A percentile compares a stretch with the other conserved stretches of the same genome.
Conservation (phyloP, 2,113 vertebrate species). For the Delphinus delphis region DNA sequence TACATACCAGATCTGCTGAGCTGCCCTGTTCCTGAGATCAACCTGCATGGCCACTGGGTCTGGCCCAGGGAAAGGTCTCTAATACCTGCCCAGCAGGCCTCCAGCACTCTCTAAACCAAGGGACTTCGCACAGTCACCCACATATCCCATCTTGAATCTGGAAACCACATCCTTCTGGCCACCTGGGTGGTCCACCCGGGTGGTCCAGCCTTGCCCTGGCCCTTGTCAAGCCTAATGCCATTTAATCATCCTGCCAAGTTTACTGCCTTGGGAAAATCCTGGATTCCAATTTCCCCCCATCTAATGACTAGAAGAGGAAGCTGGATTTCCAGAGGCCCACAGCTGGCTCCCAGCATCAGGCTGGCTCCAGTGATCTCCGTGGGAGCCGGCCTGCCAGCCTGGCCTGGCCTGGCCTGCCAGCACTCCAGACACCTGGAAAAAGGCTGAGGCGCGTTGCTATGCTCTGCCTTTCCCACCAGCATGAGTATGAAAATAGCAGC, state of each 20-base stretch:
- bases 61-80: not conserved
- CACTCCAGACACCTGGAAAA: slow-evolving; percentile 11
- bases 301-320: slow-evolving; percentile 21
- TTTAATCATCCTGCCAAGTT: slow-evolving; percentile 26
- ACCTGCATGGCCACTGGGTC: not conserved
- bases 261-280: slow-evolving; percentile 43
- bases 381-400: not conserved
- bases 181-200: not conserved
- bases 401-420: not conserved
- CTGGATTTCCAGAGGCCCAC: slow-evolving; percentile 62
- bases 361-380: not conserved
- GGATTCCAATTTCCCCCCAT: not conserved
- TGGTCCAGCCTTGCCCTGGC: not conserved
- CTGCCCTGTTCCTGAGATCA: not conserved
- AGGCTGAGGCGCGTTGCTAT: not conserved
- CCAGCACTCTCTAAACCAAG: not conserved
- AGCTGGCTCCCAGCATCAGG: slow-evolving; percentile 40
- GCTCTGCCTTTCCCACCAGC: slow-evolving; percentile 20
- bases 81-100: not conserved
- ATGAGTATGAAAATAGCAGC: slow-evolving; percentile 31
- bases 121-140: not conserved
- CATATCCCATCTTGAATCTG: not conserved
- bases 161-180: not conserved
- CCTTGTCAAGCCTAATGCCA: not conserved
- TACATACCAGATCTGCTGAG: not conserved